Base-by-base conservation (phyloP, 2,888 invertebrate genomes). In the Trissoscelio sp. region DNA sequence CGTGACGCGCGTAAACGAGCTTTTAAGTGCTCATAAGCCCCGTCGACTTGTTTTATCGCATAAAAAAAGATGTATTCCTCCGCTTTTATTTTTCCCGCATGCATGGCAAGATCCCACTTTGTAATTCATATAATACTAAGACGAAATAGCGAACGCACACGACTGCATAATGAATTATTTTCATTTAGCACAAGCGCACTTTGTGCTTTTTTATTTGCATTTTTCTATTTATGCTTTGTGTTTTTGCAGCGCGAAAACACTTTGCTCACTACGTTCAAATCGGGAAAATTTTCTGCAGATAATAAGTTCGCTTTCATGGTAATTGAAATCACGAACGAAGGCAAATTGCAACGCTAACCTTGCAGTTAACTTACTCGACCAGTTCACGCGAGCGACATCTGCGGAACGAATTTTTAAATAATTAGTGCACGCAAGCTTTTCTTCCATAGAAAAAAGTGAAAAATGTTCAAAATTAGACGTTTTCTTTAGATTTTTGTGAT, bases 1-100 rank as follows among this genome's bases (percentile, higher is more conserved):
- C 66, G 58, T 31, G 57, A 75, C 66, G 66, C 39, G 48, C 74
- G 75, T 75, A 66, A 75, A 75, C 75, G 66, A 75, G 66, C 66
- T 66, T 75, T 75, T 67, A 75, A 75, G 66, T 67, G 75, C 58
- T 66, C 66, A 75, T 75, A 75, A 75, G 66, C 66, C 18, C 22
- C 28, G 66, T n/a, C 46, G 66, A 75, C 66, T 75, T 75, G 66
- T 58, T 75, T 75, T 48, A 55, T 75, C 44, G 39, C 24, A 18
- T 48, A 53, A 75, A 67, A 57, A 66, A 58, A 51, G 39, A 39
- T 53, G 39, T 34, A 53, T 62, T 22, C 12, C 20, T 42, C 7
- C 20, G 53, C 57, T 74, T 74, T 57, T 66, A 66, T 64, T 74
- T 74, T 34, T 34, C 11, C 51, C n/a, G 66, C 53, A 66, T 74